Evolutionary conservation across 2,113 vertebrate genomes (phyloP).

Genomic region (Malurus melanocephalus): DNA sequence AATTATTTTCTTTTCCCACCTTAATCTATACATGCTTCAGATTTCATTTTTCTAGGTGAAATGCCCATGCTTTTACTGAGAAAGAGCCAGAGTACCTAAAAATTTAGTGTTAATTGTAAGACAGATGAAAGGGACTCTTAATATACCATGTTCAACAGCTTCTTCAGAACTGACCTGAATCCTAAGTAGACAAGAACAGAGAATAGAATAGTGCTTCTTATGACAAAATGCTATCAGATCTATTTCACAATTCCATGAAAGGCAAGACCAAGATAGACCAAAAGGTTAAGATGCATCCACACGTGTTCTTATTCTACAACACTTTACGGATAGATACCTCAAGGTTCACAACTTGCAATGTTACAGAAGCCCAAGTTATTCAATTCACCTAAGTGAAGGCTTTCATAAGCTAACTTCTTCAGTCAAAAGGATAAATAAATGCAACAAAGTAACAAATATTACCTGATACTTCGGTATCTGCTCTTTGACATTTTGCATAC

Average conservation of each 20-base stretch:
- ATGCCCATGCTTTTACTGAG: neutral
- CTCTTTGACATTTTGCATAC: conserved; percentile 53
- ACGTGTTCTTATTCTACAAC: neutral
- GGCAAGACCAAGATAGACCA: neutral
- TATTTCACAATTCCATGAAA: neutral
- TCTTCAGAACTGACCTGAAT: neutral
- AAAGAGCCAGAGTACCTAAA: neutral
- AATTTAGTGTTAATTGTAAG: neutral
- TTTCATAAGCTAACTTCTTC: neutral
- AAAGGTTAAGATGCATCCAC: neutral
- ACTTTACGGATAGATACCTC: neutral
- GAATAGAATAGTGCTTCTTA: neutral
- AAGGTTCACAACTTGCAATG: neutral
- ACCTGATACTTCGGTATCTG: conserved; percentile 80
- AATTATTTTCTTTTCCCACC: neutral
- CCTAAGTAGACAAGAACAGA: neutral
- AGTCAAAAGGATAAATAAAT: neutral
- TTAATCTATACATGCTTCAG: neutral
- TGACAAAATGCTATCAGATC: neutral
- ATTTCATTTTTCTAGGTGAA: neutral
- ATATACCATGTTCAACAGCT: neutral
- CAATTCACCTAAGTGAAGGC: neutral
- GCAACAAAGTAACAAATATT: neutral
- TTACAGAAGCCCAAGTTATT: neutral
- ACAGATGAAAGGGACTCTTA: neutral